Evolutionary conservation across 2,797 vertebrate genomes (phyloP).

Genomic region (Sandelia bainsii): DNA sequence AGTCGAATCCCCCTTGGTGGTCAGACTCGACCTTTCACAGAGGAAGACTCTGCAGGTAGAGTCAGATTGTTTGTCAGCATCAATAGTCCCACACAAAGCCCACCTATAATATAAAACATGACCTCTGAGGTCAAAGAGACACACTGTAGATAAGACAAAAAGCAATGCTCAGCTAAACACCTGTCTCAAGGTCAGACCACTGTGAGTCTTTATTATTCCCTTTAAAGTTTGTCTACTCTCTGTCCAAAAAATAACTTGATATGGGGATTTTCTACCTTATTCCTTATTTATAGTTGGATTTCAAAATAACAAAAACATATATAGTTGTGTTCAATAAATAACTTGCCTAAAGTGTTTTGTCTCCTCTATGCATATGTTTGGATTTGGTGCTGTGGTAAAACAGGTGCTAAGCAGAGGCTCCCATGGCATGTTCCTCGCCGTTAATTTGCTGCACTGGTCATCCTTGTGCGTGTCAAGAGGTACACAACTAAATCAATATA

Average conservation of each 20-base stretch:
- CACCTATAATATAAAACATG: constrained; percentile 33
- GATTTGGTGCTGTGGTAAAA: constrained; percentile 84
- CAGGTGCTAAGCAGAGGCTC: constrained; percentile 78
- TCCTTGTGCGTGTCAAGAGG: constrained; percentile 73
- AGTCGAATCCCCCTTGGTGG: constrained; percentile 25
- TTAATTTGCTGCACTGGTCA: constrained; percentile 87
- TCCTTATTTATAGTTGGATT: background rate
- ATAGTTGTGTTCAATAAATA: background rate
- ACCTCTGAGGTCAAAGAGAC: constrained; percentile 58
- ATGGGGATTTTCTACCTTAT: background rate
- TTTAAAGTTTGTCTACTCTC: constrained; percentile 38
- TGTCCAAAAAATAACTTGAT: constrained; percentile 19
- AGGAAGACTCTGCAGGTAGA: constrained; percentile 32
- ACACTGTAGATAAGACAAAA: constrained; percentile 46
- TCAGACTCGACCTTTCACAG: constrained; percentile 5
- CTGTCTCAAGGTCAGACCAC: constrained; percentile 38
- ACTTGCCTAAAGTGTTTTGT: background rate
- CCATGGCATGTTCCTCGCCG: constrained; percentile 88
- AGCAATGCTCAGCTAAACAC: constrained; percentile 44
- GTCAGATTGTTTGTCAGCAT: constrained; percentile 39
- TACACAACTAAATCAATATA: background rate
- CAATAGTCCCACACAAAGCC: constrained; percentile 46
- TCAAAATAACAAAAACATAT: background rate
- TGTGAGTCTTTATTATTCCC: constrained; percentile 43
- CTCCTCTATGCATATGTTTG: constrained; percentile 88